phyloP scores from a whole-genome alignment of 2,797 vertebrate genomes.

The Sebastes variabilis region DNA sequence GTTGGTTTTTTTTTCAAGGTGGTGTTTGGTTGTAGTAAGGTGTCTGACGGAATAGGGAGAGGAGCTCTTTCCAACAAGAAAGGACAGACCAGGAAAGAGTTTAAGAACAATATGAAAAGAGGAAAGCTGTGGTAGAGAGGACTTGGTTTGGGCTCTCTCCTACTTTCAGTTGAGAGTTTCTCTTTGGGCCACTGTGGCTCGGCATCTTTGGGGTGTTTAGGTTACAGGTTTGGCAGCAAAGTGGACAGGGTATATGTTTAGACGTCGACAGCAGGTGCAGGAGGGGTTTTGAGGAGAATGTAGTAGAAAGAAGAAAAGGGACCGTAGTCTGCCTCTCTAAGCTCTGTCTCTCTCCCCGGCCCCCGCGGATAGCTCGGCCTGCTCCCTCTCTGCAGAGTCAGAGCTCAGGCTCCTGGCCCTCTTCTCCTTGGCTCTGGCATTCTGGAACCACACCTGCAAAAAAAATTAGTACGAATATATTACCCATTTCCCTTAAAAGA shows the following conservation, averaged over 20 bases:
- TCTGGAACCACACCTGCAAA: slow-evolving; percentile 97
- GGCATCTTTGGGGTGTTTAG: slow-evolving; percentile 81
- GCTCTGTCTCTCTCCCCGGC: slow-evolving; percentile 89
- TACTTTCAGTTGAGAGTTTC: slow-evolving; percentile 82
- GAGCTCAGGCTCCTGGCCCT: slow-evolving; percentile 87
- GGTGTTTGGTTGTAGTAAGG: slow-evolving; percentile 79
- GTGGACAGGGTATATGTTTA: slow-evolving; percentile 74
- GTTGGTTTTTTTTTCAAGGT: slow-evolving; percentile 71
- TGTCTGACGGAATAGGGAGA: slow-evolving; percentile 60
- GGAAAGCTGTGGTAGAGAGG: slow-evolving; percentile 69
- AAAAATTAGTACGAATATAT: slow-evolving; percentile 14
- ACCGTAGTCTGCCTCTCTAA: slow-evolving; percentile 91
- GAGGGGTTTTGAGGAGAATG: slow-evolving; percentile 84
- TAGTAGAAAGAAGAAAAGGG: slow-evolving; percentile 88
- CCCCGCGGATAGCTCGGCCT: slow-evolving; percentile 74
- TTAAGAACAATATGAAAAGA: slow-evolving; percentile 72
- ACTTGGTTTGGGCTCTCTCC: slow-evolving; percentile 76
- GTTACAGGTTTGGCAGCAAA: slow-evolving; percentile 80
- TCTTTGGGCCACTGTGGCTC: slow-evolving; percentile 89
- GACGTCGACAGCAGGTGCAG: slow-evolving; percentile 74
- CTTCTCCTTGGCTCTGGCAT: slow-evolving; percentile 98
- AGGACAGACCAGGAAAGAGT: slow-evolving; percentile 59
- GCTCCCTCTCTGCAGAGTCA: slow-evolving; percentile 78
- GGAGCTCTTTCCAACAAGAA: slow-evolving; percentile 65
- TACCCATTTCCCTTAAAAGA: background rate